Conservation (phyloP, 2,888 invertebrate species). For the Orgyia antiqua region DNA sequence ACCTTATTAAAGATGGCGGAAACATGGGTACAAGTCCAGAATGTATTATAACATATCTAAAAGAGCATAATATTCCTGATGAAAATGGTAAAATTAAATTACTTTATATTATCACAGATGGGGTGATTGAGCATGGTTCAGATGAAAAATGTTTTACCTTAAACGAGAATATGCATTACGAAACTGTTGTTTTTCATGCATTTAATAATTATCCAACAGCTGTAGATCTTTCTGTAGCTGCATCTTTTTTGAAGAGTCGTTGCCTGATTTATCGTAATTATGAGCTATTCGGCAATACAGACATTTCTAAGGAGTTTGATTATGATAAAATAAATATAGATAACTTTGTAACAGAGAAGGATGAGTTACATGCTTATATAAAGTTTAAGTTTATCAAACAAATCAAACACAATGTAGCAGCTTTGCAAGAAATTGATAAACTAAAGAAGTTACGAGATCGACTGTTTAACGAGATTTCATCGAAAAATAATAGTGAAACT, state of each 20-base stretch:
- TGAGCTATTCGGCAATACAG: conserved; percentile 17
- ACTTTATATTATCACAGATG: conserved; percentile 35
- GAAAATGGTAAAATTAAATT: conserved; percentile 24
- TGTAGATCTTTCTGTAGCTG: conserved; percentile 31
- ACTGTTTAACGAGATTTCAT: conserved; percentile 22
- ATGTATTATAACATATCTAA: conserved; percentile 4
- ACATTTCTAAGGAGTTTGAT: conserved; percentile 31
- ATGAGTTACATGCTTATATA: conserved; percentile 34
- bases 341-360: conserved; percentile 31
- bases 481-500: not conserved
- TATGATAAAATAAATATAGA: conserved; percentile 26
- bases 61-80: conserved; percentile 8
- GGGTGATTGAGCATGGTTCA: conserved; percentile 11
- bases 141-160: conserved; percentile 16
- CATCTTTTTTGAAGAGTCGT: conserved; percentile 9
- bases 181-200: conserved; percentile 22
- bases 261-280: conserved; percentile 29
- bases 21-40: conserved; percentile 1
- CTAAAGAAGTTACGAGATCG: conserved; percentile 27
- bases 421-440: conserved; percentile 32
- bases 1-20: not conserved
- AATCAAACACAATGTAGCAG: conserved; percentile 12
- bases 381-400: conserved; percentile 31
- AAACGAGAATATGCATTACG: conserved; percentile 29
- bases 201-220: conserved; percentile 8